Conservation (phyloP, 2,888 invertebrate genomes). For the Stomorhina lunata region DNA sequence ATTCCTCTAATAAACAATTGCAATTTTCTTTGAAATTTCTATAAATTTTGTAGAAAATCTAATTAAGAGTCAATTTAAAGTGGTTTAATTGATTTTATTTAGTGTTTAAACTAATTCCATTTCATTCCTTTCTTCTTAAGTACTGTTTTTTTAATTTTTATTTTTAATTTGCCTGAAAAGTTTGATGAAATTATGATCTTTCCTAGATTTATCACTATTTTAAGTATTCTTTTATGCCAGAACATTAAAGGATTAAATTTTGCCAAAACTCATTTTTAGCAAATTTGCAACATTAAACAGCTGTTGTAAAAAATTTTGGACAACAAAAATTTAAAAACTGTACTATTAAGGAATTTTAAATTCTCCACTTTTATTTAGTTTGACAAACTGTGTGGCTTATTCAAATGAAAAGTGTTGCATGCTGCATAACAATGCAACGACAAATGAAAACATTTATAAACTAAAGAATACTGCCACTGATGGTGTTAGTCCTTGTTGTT, state of each 20-base stretch:
- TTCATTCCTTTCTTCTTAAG: no score
- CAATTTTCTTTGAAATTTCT: no score
- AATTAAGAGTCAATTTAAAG: no score
- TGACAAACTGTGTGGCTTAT: not conserved
- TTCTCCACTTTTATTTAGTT: not conserved
- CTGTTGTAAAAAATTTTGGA: constrained; percentile 16
- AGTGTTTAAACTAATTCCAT: no score
- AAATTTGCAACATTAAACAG: not conserved
- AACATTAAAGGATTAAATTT: not conserved
- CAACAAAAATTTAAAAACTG: constrained; percentile 11
- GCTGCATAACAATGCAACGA: constrained; percentile 41
- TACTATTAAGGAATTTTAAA: constrained; percentile 38
- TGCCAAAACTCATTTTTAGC: not conserved
- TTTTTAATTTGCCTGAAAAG: no score
- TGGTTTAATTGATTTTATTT: no score
- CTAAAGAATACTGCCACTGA: not conserved
- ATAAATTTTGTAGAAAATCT: no score
- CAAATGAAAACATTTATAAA: not conserved
- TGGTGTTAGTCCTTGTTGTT: not conserved
- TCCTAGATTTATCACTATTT: no score
- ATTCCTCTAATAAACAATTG: no score
- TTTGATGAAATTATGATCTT: no score
- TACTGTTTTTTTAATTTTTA: no score
- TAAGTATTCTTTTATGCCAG: no score
- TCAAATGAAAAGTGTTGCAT: constrained; percentile 25